These are phyloP conservation scores for Cactoblastis cactorum DNA, from an alignment of 2,888 invertebrate genomes.

Conservation along the genomic window DNA sequence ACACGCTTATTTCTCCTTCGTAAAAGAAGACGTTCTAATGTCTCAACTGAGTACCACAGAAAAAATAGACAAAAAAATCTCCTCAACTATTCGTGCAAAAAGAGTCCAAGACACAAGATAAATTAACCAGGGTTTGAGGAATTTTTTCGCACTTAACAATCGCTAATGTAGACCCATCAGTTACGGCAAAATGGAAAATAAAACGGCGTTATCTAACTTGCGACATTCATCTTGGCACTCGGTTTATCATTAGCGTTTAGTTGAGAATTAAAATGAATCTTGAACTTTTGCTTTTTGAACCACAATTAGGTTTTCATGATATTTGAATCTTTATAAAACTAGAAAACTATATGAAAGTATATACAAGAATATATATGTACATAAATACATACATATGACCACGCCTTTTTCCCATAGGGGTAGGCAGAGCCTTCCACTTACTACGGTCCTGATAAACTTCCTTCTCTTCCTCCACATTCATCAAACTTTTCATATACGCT, in stretches of 20 bases:
- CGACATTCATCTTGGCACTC: slow-evolving; percentile 11
- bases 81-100: not conserved
- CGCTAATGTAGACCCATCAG: slow-evolving; percentile 11
- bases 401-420: too few relatives aligned
- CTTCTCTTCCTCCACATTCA: too few relatives aligned
- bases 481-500: too few relatives aligned
- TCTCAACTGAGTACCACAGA: not conserved
- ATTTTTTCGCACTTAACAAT: slow-evolving; percentile 14
- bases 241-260: not conserved
- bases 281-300: too few relatives aligned
- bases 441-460: too few relatives aligned
- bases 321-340: too few relatives aligned
- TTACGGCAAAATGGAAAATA: slow-evolving; percentile 2
- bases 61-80: not conserved
- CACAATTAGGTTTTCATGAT: too few relatives aligned
- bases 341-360: too few relatives aligned
- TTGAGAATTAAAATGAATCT: not conserved
- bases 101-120: slow-evolving; percentile 8
- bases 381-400: too few relatives aligned
- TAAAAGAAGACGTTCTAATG: not conserved
- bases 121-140: slow-evolving; percentile 7
- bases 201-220: not conserved
- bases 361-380: too few relatives aligned
- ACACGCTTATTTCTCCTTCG: not conserved
- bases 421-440: too few relatives aligned